These are phyloP conservation scores for Cryptotis parvus DNA, from an alignment of 2,113 vertebrate genomes.

Conservation along the genomic window DNA sequence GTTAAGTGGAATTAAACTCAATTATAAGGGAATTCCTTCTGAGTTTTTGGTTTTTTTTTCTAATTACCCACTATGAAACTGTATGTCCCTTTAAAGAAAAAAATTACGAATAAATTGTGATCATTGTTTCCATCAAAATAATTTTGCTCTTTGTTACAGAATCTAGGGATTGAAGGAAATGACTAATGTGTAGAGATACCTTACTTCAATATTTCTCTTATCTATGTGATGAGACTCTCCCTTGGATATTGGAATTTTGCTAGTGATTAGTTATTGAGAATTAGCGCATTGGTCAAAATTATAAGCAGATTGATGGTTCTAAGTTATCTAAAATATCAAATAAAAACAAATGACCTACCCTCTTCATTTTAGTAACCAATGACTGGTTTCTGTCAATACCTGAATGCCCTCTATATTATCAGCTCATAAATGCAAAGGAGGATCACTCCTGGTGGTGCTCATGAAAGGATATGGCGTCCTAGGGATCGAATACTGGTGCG, in stretches of 20 bases:
- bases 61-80: too few species aligned
- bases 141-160: not conserved
- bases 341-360: not conserved
- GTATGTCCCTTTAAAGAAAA: not conserved
- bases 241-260: not conserved
- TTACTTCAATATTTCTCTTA: not conserved
- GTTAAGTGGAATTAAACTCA: not conserved
- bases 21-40: not conserved
- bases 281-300: not conserved
- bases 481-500: too few species aligned
- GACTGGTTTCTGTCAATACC: not conserved
- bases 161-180: not conserved
- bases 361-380: not conserved
- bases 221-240: not conserved
- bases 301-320: not conserved
- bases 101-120: not conserved
- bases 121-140: not conserved
- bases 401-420: not conserved
- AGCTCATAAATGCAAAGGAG: constrained; percentile 9
- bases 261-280: not conserved
- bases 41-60: not conserved
- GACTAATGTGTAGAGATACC: not conserved
- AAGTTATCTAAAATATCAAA: not conserved
- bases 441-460: too few species aligned
- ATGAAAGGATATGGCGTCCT: too few species aligned